A percentile compares a stretch with the other conserved stretches of the same genome.
These are phyloP conservation scores for Nasonia oneida DNA, from an alignment of 2,888 invertebrate genomes.

Conservation along the genomic window DNA sequence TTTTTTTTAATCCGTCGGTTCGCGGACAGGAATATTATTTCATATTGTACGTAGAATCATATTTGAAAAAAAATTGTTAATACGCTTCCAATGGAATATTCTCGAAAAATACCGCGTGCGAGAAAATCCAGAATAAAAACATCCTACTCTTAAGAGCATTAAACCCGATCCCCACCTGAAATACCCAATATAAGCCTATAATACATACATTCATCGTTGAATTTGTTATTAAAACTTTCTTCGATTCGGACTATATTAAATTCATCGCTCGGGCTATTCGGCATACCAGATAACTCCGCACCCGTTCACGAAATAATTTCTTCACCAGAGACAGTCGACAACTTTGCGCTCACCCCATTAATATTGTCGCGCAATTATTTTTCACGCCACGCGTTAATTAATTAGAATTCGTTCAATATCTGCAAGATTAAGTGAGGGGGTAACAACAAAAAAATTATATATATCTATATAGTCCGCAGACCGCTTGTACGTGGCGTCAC, in stretches of 20 bases:
- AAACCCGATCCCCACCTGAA: not conserved
- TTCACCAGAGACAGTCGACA: too few relatives aligned
- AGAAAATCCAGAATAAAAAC: not conserved
- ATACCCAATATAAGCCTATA: not conserved
- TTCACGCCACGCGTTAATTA: constrained; percentile 31
- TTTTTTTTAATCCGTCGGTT: not conserved
- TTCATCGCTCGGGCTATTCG: not conserved
- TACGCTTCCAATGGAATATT: too few relatives aligned
- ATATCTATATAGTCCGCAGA: not conserved
- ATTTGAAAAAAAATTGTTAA: too few relatives aligned
- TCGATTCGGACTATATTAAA: not conserved
- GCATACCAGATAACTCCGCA: too few relatives aligned
- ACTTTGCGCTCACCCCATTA: not conserved
- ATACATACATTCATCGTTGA: not conserved
- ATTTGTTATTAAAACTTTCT: not conserved
- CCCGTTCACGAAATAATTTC: too few relatives aligned
- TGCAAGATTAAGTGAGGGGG: constrained; percentile 37
- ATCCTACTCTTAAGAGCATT: not conserved
- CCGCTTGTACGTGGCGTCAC: constrained; percentile 36
- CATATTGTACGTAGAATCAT: too few relatives aligned
- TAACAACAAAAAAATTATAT: not conserved
- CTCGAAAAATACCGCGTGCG: not conserved
- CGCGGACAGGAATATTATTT: not conserved
- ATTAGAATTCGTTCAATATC: constrained; percentile 50
- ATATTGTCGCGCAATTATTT: constrained; percentile 11